Evolutionary conservation across 2,888 invertebrate species (phyloP), one percentile per base, ranked within the genome.

Genomic region (Polyommatus iphigenia): DNA sequence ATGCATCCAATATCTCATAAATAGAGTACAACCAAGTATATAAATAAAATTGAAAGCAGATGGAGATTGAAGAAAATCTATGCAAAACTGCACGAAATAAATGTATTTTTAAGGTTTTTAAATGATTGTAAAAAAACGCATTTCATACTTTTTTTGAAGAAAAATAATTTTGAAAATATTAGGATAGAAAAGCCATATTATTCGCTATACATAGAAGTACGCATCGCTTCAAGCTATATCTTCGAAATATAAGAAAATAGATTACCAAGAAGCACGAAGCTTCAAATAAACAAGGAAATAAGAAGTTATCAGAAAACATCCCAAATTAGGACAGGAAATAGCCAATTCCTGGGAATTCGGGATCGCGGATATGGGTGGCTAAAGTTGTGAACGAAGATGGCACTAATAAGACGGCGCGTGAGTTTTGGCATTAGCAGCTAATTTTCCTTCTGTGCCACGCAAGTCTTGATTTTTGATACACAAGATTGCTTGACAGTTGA

Each of bases 271-370:
- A 67, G 29, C 29, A 2, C 67, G 67, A 15, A 67, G 67, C 67
- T 29, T 32, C 6, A 67, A 67, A 67, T 67, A 32, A 67, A 67
- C 67, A 29, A 67, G 67, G 67, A 67, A 67, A 67, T 67, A 67
- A 15, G 67, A 67, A 67, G 29, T 67, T 67, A 32, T 67, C 67
- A 32, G 67, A 67, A 67, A 67, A 67, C 29, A 32, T 67, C 67
- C 29, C 67, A 32, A 67, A 67, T 67, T 67, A 67, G 29, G 67
- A 15, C 67, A 67, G 67, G 67, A 67, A 67, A 67, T 67, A 67
- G 29, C 29, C 67, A 67, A 67, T 67, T 67, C 29, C 18, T 67
- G 29, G 5, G 29, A 67, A 67, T 67, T 67, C 15, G 67, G 32
- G 18, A 18, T 67, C 4, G 62, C 62, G 62, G 62, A 62, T 62